These are phyloP conservation scores for Drosophila setosimentum DNA, from an alignment of 2,888 invertebrate species.

Conservation along the genomic window DNA sequence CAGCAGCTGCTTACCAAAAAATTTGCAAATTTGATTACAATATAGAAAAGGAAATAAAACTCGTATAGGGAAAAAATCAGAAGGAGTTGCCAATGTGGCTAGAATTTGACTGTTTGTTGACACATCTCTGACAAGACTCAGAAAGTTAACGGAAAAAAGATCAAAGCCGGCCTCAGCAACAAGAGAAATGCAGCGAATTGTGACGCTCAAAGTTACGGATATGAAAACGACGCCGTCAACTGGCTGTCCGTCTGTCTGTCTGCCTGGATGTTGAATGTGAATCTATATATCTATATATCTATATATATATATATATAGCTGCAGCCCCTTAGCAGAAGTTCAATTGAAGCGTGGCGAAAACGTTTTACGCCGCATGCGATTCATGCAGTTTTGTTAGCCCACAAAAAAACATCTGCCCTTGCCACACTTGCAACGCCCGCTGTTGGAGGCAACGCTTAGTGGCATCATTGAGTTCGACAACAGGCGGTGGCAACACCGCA, in stretches of 20 bases:
- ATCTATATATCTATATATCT: conserved; percentile 3
- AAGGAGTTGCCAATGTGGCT: conserved; percentile 29
- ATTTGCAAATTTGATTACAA: conserved; percentile 68
- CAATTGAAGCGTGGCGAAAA: conserved; percentile 77
- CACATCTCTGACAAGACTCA: conserved; percentile 37
- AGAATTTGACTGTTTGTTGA: conserved; percentile 28
- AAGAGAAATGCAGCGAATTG: conserved; percentile 66
- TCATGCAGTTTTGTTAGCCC: conserved; percentile 34
- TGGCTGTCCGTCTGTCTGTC: conserved; percentile 21
- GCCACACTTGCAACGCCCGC: neutral
- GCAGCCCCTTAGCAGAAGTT: conserved; percentile 33
- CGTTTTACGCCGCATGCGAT: conserved; percentile 68
- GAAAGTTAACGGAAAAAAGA: conserved; percentile 30
- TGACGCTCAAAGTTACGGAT: conserved; percentile 55
- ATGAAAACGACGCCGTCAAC: conserved; percentile 37
- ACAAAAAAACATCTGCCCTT: neutral
- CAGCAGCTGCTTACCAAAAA: conserved; percentile 56
- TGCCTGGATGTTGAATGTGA: conserved; percentile 16
- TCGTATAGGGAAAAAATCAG: conserved; percentile 16
- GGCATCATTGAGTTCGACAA: conserved; percentile 75
- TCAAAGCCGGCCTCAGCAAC: neutral
- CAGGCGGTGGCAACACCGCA: conserved; percentile 68
- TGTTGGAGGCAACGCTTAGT: conserved; percentile 58
- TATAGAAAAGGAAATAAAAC: conserved; percentile 21
- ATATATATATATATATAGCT: conserved; percentile 9